Conservation (phyloP, 2,888 invertebrate genomes). For the Beris morrisii region DNA sequence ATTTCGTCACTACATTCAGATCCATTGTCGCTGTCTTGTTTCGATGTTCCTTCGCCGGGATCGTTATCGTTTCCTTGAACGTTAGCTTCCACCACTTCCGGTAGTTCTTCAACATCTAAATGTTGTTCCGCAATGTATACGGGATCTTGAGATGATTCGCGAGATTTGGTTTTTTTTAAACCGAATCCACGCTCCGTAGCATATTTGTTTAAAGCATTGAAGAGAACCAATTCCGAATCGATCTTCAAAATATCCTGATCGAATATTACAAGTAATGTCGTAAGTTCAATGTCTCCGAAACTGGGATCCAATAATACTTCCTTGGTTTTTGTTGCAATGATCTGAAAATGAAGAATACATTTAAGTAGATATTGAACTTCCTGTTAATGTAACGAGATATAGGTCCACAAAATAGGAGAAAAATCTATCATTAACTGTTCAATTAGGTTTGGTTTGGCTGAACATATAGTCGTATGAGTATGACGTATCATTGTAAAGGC, state of each 20-base stretch:
- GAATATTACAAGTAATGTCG: slow-evolving; percentile 73
- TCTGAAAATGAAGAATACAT: slow-evolving; percentile 54
- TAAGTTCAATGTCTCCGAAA: slow-evolving; percentile 76
- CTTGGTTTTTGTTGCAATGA: slow-evolving; percentile 75
- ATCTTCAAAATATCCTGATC: slow-evolving; percentile 74
- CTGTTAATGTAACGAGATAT: no score
- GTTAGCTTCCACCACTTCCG: slow-evolving; percentile 40
- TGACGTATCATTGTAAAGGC: no score
- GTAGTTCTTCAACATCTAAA: slow-evolving; percentile 42
- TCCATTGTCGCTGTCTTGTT: slow-evolving; percentile 22
- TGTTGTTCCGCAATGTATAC: slow-evolving; percentile 38
- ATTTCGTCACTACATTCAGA: slow-evolving; percentile 48
- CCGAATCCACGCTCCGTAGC: slow-evolving; percentile 60
- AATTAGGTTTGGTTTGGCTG: background rate
- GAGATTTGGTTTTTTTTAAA: slow-evolving; percentile 33
- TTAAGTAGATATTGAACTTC: no score
- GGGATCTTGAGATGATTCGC: slow-evolving; percentile 15
- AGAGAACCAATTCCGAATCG: slow-evolving; percentile 75
- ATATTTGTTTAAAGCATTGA: slow-evolving; percentile 72
- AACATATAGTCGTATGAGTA: background rate
- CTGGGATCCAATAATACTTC: slow-evolving; percentile 74
- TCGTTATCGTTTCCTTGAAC: slow-evolving; percentile 43
- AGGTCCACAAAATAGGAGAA: no score
- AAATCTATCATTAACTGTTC: no score
- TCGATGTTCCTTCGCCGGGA: slow-evolving; percentile 38